Conservation (phyloP, 2,888 invertebrate genomes). For the Caradrina kadenii region DNA sequence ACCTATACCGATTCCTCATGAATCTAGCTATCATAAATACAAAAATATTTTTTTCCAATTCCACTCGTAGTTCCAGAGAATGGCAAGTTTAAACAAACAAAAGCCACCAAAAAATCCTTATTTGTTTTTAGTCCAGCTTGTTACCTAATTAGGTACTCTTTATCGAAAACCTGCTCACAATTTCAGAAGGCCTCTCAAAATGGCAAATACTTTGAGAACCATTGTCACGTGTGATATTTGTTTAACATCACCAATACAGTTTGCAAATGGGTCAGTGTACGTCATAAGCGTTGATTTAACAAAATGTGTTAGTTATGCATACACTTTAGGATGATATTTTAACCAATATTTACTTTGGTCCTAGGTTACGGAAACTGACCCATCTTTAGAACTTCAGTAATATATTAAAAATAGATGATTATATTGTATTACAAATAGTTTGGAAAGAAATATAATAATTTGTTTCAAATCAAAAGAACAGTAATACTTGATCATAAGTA, state of each 20-base stretch:
- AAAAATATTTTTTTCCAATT: too few relatives aligned
- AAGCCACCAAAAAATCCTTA: too few relatives aligned
- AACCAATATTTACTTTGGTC: slow-evolving; percentile 7
- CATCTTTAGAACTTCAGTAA: neutral
- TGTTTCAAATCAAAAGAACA: too few relatives aligned
- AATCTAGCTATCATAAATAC: too few relatives aligned
- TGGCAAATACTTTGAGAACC: slow-evolving; percentile 16
- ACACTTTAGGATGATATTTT: slow-evolving; percentile 19
- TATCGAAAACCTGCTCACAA: neutral
- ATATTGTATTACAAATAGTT: too few relatives aligned
- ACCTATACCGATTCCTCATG: too few relatives aligned
- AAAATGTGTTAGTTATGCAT: slow-evolving; percentile 38
- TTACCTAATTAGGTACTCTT: neutral
- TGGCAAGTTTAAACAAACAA: too few relatives aligned
- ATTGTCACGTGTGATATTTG: slow-evolving; percentile 27
- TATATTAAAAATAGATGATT: neutral
- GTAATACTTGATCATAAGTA: too few relatives aligned
- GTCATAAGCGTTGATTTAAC: slow-evolving; percentile 50
- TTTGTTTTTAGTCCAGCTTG: too few relatives aligned
- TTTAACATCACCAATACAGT: slow-evolving; percentile 37
- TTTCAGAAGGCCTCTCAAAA: neutral
- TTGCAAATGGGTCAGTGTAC: slow-evolving; percentile 40
- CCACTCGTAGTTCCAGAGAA: too few relatives aligned
- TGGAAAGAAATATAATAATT: too few relatives aligned
- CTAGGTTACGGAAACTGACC: neutral